Percentiles rank a stretch among this genome's conserved stretches.
These are phyloP conservation scores for Melieria picta DNA, from an alignment of 2,888 invertebrate genomes.

Conservation along the genomic window DNA sequence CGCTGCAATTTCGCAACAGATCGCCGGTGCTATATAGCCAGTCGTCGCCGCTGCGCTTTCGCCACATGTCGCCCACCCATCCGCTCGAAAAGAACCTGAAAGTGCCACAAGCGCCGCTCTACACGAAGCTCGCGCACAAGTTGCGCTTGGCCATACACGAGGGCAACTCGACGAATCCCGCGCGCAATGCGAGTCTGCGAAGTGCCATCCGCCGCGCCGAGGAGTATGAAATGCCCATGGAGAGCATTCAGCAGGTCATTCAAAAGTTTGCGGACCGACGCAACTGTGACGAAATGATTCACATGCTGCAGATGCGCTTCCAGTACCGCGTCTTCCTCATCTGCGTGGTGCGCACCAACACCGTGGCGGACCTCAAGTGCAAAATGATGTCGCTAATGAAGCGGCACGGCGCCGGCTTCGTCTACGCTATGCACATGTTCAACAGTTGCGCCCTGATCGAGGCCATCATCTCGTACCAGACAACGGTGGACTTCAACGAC, in stretches of 20 bases:
- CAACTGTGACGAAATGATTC: slow-evolving; percentile 9
- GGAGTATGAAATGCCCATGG: slow-evolving; percentile 25
- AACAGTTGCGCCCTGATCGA: slow-evolving; percentile 45
- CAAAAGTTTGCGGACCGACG: slow-evolving; percentile 20
- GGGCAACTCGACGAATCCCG: slow-evolving; percentile 44
- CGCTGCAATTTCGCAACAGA: too few species aligned
- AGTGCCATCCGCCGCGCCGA: slow-evolving; percentile 36
- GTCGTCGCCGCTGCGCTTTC: too few species aligned
- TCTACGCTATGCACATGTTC: slow-evolving; percentile 43
- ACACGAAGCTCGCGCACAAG: slow-evolving; percentile 35
- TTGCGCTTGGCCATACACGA: slow-evolving; percentile 43
- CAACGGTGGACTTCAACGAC: slow-evolving; percentile 33
- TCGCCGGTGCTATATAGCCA: too few species aligned
- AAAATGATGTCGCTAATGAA: slow-evolving; percentile 41
- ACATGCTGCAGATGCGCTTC: slow-evolving; percentile 46
- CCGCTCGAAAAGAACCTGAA: not conserved
- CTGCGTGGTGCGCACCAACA: slow-evolving; percentile 45
- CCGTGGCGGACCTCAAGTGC: slow-evolving; percentile 41
- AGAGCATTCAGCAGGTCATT: not conserved
- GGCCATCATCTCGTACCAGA: slow-evolving; percentile 39
- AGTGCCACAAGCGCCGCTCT: slow-evolving; percentile 23
- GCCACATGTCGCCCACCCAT: too few species aligned
- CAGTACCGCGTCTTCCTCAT: slow-evolving; percentile 39
- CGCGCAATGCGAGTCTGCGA: slow-evolving; percentile 37
- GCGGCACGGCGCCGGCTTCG: slow-evolving; percentile 41